Percentiles rank a stretch among this genome's conserved stretches.
Conservation (phyloP, 2,797 vertebrate species). For the Heliangelus exortis region DNA sequence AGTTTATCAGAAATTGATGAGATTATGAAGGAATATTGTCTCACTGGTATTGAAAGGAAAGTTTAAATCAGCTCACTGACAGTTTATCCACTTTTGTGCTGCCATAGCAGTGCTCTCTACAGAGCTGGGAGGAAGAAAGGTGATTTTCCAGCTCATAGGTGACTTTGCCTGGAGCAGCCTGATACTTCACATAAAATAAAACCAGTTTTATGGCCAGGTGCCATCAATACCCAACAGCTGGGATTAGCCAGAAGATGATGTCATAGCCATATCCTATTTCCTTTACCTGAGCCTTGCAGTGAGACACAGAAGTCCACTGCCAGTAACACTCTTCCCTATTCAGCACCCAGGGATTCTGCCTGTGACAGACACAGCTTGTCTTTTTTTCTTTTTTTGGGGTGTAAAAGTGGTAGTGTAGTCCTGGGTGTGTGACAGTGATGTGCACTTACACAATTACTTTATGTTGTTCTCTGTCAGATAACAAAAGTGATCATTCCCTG, state of each 20-base stretch:
- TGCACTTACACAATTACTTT: neutral
- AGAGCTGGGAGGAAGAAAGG: neutral
- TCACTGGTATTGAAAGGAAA: neutral
- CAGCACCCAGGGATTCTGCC: neutral
- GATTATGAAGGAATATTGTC: neutral
- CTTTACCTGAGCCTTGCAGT: neutral
- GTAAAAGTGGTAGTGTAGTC: neutral
- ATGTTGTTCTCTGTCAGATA: neutral
- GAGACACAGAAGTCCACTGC: neutral
- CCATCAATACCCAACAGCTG: neutral
- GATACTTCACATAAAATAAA: neutral
- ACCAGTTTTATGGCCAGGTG: neutral
- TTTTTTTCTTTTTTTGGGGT: neutral
- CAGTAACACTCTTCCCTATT: neutral
- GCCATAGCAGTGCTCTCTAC: neutral
- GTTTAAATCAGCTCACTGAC: neutral
- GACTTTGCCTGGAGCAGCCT: neutral
- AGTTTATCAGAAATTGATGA: neutral
- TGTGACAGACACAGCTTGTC: neutral
- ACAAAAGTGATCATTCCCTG: neutral
- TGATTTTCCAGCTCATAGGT: neutral
- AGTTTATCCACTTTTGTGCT: neutral
- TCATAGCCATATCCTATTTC: neutral
- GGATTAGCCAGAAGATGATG: neutral
- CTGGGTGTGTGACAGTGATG: neutral